These are phyloP conservation scores for Linnaemya tessellans DNA, from an alignment of 2,888 invertebrate genomes.

Conservation along the genomic window DNA sequence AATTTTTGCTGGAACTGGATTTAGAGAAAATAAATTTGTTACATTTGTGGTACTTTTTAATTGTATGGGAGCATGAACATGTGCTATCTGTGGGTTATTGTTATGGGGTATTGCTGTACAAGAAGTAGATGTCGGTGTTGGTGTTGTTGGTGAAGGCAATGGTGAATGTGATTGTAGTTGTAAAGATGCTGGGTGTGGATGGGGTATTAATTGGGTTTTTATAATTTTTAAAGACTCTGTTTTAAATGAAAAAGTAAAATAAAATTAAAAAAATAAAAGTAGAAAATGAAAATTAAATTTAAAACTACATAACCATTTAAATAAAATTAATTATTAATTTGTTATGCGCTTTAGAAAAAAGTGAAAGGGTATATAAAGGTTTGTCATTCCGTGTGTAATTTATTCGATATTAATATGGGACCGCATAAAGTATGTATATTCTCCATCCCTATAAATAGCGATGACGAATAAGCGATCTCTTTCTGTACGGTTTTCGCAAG, in stretches of 20 bases:
- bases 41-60: constrained; percentile 76
- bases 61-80: constrained; percentile 75
- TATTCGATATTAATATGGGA: too few relatives aligned
- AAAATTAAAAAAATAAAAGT: constrained; percentile 22
- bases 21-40: constrained; percentile 79
- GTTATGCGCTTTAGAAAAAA: too few relatives aligned
- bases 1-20: constrained; percentile 84
- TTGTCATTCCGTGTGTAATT: too few relatives aligned
- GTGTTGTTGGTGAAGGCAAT: constrained; percentile 75
- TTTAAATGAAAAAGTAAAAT: constrained; percentile 59
- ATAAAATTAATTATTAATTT: too few relatives aligned
- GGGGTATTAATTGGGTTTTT: constrained; percentile 74
- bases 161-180: constrained; percentile 73
- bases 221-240: constrained; percentile 72
- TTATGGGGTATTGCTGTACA: constrained; percentile 67
- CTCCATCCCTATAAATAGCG: too few relatives aligned
- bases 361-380: too few relatives aligned
- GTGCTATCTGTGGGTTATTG: constrained; percentile 62
- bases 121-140: constrained; percentile 62
- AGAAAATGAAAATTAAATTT: background rate
- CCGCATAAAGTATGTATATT: too few relatives aligned
- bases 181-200: constrained; percentile 72
- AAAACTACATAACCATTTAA: too few relatives aligned
- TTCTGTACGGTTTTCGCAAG: too few relatives aligned
- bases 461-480: too few relatives aligned